These are phyloP conservation scores for Guaruba guarouba DNA, from an alignment of 2,113 vertebrate species.

Conservation along the genomic window DNA sequence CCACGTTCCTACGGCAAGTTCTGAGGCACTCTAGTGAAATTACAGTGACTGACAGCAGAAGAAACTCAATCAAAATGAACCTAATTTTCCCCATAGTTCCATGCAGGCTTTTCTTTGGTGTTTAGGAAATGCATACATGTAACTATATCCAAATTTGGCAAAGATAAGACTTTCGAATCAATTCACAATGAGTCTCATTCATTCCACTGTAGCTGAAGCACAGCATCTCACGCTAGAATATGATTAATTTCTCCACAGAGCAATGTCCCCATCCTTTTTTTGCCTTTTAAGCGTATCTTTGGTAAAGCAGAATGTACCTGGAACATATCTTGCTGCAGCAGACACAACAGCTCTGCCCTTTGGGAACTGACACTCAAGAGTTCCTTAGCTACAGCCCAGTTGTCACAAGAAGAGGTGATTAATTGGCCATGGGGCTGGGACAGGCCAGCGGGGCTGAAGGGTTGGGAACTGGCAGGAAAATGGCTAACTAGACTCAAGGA, in stretches of 20 bases:
- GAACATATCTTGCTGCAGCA: background rate
- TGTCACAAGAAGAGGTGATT: conserved; percentile 27
- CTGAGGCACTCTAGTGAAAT: background rate
- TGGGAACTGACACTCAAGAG: background rate
- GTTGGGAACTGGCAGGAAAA: conserved; percentile 14
- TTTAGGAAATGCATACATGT: background rate
- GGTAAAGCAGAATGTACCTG: background rate
- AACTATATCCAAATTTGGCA: conserved; percentile 28
- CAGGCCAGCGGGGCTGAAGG: background rate
- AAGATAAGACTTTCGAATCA: background rate
- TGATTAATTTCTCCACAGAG: background rate
- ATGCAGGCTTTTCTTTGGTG: background rate
- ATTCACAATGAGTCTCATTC: conserved; percentile 19
- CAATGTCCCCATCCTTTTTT: background rate
- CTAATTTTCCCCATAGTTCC: background rate
- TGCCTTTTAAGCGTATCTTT: background rate
- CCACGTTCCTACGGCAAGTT: background rate
- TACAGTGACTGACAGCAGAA: background rate
- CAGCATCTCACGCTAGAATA: background rate
- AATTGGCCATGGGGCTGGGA: background rate
- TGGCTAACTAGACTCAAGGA: conserved; percentile 14
- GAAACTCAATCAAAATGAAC: background rate
- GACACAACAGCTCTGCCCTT: conserved; percentile 4
- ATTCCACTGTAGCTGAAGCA: background rate
- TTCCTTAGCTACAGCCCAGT: background rate